A percentile compares a stretch with the other conserved stretches of the same genome.
These are phyloP conservation scores for Mongoloraphidia duomilia DNA, from an alignment of 2,888 invertebrate genomes.

Conservation along the genomic window DNA sequence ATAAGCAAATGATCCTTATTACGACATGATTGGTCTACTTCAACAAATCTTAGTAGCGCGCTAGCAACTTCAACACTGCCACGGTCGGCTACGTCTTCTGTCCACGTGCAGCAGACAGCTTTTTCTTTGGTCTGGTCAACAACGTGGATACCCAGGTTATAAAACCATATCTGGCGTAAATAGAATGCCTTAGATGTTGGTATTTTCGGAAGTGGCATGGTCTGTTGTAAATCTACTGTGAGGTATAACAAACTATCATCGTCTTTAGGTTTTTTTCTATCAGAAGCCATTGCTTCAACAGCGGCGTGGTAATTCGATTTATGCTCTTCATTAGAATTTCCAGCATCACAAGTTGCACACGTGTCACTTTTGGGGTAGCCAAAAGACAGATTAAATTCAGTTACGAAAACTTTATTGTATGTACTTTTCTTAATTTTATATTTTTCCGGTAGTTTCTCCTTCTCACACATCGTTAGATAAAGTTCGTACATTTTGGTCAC, in stretches of 20 bases:
- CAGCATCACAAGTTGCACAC: conserved; percentile 13
- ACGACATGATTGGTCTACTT: conserved; percentile 3
- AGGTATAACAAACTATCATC: conserved; percentile 4
- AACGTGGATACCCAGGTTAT: conserved; percentile 11
- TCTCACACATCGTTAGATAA: conserved; percentile 13
- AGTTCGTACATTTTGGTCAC: conserved; percentile 15
- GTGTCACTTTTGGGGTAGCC: conserved; percentile 16
- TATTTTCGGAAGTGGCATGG: conserved; percentile 13
- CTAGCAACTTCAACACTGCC: conserved; percentile 9
- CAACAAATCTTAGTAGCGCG: conserved; percentile 8
- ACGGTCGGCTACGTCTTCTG: conserved; percentile 12
- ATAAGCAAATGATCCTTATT: conserved; percentile 8
- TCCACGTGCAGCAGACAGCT: conserved; percentile 13
- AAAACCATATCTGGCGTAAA: not conserved
- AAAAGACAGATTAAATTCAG: conserved; percentile 19
- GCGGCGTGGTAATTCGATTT: conserved; percentile 6
- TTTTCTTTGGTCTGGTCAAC: conserved; percentile 9
- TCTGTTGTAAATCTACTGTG: conserved; percentile 13
- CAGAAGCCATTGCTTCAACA: conserved; percentile 5
- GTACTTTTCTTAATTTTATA: conserved; percentile 14
- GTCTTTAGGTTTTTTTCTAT: conserved; percentile 7
- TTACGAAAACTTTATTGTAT: conserved; percentile 15
- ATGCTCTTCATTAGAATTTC: conserved; percentile 10
- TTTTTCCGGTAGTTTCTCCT: conserved; percentile 12
- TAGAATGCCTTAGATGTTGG: conserved; percentile 15